These are phyloP conservation scores for Lucilia cuprina DNA, from an alignment of 1,140 invertebrate genomes.

Conservation along the genomic window DNA sequence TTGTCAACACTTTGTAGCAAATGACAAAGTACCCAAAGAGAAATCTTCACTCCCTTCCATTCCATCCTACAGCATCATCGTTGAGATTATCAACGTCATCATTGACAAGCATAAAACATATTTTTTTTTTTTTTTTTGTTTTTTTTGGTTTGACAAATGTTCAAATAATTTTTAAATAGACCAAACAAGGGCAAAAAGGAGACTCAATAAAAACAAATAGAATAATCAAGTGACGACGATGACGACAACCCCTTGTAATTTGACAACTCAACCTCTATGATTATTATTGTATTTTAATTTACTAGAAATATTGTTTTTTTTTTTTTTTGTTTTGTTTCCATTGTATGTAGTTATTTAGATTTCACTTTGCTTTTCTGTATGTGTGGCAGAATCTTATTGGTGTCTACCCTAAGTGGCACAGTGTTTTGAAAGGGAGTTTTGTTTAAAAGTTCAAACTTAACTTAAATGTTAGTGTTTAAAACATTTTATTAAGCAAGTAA, in stretches of 20 bases:
- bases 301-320: background rate
- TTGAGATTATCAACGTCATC: conserved; percentile 8
- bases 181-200: background rate
- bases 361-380: background rate
- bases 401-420: too few relatives aligned
- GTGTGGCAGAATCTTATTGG: background rate
- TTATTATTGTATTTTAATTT: conserved; percentile 16
- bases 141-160: conserved; percentile 38
- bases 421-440: too few relatives aligned
- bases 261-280: conserved; percentile 29
- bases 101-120: conserved; percentile 41
- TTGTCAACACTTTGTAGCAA: background rate
- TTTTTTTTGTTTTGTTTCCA: too few relatives aligned
- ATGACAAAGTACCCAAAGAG: background rate
- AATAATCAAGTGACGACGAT: conserved; percentile 27
- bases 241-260: conserved; percentile 39
- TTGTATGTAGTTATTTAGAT: background rate
- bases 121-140: conserved; percentile 29
- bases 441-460: too few relatives aligned
- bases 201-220: conserved; percentile 19
- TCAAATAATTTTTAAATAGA: conserved; percentile 36
- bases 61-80: background rate
- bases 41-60: background rate
- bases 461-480: too few relatives aligned
- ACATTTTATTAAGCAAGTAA: too few relatives aligned